Base-by-base conservation (phyloP, 2,888 invertebrate species). In the Micropterix aruncella region DNA sequence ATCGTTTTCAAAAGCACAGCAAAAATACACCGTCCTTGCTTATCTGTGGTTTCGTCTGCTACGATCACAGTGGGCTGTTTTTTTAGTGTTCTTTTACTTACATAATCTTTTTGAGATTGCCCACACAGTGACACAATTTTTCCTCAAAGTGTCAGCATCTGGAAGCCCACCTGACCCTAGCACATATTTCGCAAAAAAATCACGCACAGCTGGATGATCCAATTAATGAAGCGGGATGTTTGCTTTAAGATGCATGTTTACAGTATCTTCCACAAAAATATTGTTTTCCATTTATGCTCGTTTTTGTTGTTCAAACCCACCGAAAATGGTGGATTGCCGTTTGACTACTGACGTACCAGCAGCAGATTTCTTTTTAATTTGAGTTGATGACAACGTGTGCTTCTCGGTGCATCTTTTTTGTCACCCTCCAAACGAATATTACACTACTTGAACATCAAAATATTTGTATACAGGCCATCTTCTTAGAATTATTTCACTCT, bases 1-100 rank as follows among this genome's bases (percentile, higher is more conserved):
- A 37, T 37, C 14, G 37, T 37, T 37, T 37, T 3, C 14, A 37
- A 37, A 37, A 37, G 37, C 16, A 37, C 16, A 37, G 37, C 37
- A 37, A 37, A 37, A 37, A 37, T 5, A 37, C 37, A 37, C 37
- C 37, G 14, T 37, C 37, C 37, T 37, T 37, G 37, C 16, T 37
- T 3, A 37, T 16, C 3, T 14, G 16, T 14, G 37, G 14, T 37
- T 37, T 16, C 14, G 2, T 14, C 3, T 3, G 14, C 16, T 37
- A 37, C 16, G 14, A n/a, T n/a, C n/a, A n/a, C n/a, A n/a, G n/a
- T n/a, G n/a, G n/a, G n/a, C n/a, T n/a, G n/a, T n/a, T n/a, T n/a
- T n/a, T n/a, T n/a, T n/a, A n/a, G n/a, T n/a, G n/a, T n/a, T n/a
- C n/a, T n/a, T n/a, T n/a, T n/a, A n/a, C n/a, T n/a, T n/a, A n/a